Conservation (phyloP, 2,113 vertebrate species). For the Chionodraco myersi region DNA sequence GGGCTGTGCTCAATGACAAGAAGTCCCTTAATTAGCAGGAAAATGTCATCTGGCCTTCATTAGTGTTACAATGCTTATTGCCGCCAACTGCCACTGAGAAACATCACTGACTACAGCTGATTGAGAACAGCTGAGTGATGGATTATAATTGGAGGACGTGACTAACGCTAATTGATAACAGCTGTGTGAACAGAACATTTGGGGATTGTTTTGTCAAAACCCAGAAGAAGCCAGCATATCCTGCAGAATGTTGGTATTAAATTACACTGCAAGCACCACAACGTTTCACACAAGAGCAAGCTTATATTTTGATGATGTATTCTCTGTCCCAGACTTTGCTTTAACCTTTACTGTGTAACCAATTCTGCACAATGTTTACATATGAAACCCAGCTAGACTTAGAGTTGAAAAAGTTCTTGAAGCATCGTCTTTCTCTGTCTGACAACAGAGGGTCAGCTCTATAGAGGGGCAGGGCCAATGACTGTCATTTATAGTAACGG, state of each 20-base stretch:
- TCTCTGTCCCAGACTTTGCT: neutral
- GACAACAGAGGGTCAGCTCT: neutral
- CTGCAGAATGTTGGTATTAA: neutral
- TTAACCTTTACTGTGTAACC: neutral
- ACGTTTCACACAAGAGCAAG: neutral
- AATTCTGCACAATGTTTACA: neutral
- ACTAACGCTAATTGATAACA: conserved; percentile 16
- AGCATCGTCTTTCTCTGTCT: neutral
- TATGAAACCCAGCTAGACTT: neutral
- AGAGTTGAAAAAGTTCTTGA: neutral
- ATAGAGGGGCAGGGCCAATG: neutral
- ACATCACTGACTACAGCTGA: neutral
- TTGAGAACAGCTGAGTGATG: conserved; percentile 9
- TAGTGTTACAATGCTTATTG: neutral
- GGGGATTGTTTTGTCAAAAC: neutral
- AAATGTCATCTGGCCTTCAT: neutral
- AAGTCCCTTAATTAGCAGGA: neutral
- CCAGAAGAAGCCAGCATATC: neutral
- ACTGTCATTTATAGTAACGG: conserved; percentile 8
- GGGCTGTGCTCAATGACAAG: neutral
- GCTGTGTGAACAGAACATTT: conserved; percentile 2
- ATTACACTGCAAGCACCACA: neutral
- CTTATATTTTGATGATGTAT: neutral
- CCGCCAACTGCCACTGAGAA: neutral
- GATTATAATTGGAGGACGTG: conserved; percentile 5